Percentiles rank a stretch among this genome's conserved stretches.
Conservation (phyloP, 2,797 vertebrate genomes). For the Aselliscus stoliczkanus region DNA sequence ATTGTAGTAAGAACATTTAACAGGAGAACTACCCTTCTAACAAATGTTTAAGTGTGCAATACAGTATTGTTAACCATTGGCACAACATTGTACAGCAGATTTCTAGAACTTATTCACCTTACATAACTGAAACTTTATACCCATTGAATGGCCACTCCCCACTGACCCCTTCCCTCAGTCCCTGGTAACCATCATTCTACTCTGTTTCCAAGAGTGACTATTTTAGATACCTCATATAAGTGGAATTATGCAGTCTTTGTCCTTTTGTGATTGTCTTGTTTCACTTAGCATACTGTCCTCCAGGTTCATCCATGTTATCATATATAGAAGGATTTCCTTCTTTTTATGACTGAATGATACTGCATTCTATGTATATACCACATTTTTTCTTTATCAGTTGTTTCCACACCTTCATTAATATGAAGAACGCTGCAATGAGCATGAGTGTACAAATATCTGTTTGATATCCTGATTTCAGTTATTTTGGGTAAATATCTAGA, state of each 20-base stretch:
- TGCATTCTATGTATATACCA: neutral
- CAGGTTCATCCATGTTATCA: neutral
- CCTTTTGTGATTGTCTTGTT: neutral
- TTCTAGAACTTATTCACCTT: neutral
- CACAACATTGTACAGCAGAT: neutral
- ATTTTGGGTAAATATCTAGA: neutral
- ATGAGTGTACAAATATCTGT: neutral
- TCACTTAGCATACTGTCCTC: neutral
- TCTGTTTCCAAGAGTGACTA: neutral
- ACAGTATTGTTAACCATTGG: neutral
- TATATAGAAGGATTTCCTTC: neutral
- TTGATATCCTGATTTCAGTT: neutral
- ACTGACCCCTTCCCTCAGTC: neutral
- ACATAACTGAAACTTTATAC: neutral
- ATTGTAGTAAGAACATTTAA: neutral
- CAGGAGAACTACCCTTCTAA: neutral
- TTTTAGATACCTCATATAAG: neutral
- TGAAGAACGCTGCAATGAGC: neutral
- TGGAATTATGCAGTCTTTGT: neutral
- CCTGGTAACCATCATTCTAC: neutral
- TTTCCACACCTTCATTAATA: neutral
- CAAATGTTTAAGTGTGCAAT: neutral
- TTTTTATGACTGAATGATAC: neutral
- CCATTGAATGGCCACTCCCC: neutral
- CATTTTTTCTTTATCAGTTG: neutral